phyloP scores from a whole-genome alignment of 2,797 vertebrate genomes.

The Megaceryle alcyon region DNA sequence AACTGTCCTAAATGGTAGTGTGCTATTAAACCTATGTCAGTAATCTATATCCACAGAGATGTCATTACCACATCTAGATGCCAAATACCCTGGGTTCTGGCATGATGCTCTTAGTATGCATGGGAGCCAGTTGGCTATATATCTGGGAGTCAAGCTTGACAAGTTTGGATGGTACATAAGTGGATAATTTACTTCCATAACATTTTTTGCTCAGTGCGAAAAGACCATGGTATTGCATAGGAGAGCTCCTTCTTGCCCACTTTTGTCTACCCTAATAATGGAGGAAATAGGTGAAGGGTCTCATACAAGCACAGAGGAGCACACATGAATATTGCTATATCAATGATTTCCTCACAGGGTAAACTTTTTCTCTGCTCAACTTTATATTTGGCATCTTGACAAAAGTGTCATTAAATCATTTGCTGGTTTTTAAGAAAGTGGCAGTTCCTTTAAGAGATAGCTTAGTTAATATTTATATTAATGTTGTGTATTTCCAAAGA shows the following conservation, averaged over 20 bases:
- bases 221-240: background rate
- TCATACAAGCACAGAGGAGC: background rate
- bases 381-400: background rate
- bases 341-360: background rate
- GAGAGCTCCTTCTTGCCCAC: background rate
- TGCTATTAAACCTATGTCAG: background rate
- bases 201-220: background rate
- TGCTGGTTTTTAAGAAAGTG: background rate
- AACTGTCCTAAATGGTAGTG: background rate
- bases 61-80: constrained; percentile 27
- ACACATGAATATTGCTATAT: background rate
- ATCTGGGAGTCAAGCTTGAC: background rate
- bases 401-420: background rate
- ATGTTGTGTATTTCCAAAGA: background rate
- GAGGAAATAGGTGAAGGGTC: background rate
- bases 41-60: constrained; percentile 31
- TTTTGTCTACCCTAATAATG: background rate
- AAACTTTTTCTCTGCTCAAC: background rate
- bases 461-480: background rate
- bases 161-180: background rate
- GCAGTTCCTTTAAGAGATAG: background rate
- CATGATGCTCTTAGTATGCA: background rate
- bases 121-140: constrained; percentile 35
- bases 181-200: background rate
- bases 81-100: constrained; percentile 58